Conservation (phyloP, 2,888 invertebrate genomes). For the Julus scanicus region DNA sequence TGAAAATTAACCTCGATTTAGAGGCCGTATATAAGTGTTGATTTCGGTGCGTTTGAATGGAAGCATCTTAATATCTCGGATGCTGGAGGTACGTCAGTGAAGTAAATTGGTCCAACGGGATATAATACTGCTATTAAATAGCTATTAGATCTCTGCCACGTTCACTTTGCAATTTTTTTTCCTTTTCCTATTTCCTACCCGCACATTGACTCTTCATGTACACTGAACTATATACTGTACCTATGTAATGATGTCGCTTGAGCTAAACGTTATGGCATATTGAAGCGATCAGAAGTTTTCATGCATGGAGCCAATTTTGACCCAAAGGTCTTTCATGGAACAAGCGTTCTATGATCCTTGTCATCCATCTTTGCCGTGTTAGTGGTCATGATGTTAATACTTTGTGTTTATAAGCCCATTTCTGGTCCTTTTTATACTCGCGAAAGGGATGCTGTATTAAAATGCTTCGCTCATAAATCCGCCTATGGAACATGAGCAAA, state of each 20-base stretch:
- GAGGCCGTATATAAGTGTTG: neutral
- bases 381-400: constrained; percentile 30
- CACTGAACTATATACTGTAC: no score
- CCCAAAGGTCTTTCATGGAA: neutral
- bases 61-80: neutral
- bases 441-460: neutral
- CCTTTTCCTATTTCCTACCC: neutral
- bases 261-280: neutral
- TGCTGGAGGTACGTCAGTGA: neutral
- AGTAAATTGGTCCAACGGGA: neutral
- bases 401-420: neutral
- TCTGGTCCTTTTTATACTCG: neutral
- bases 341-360: constrained; percentile 12
- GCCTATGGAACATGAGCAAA: neutral
- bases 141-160: neutral
- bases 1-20: neutral
- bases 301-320: constrained; percentile 4
- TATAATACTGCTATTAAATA: neutral
- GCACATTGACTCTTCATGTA: neutral
- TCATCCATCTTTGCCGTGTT: neutral
- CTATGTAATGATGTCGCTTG: neutral
- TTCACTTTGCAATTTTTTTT: constrained; percentile 1
- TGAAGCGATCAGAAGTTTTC: neutral
- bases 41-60: neutral
- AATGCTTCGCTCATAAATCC: neutral